Percentiles rank a stretch among this genome's conserved stretches.
phyloP scores from a whole-genome alignment of 2,113 vertebrate genomes.

The Hyperoodon ampullatus region DNA sequence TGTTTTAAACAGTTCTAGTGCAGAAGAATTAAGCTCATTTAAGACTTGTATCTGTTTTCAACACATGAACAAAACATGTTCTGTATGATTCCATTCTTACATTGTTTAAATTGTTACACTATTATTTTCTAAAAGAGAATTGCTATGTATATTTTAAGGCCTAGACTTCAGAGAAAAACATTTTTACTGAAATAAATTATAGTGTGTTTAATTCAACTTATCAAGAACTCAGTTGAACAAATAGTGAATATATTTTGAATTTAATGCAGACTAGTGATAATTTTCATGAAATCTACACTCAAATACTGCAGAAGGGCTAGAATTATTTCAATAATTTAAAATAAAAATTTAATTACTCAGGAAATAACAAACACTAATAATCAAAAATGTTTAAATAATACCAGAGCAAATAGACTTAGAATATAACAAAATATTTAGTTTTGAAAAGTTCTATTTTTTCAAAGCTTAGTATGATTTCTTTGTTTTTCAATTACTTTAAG shows the following conservation, averaged over 20 bases:
- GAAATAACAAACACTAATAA: conserved; percentile 41
- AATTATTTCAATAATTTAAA: conserved; percentile 48
- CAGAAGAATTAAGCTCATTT: not conserved
- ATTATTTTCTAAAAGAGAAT: not conserved
- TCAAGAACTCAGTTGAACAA: conserved; percentile 51
- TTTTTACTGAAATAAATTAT: not conserved
- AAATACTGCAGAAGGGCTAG: not conserved
- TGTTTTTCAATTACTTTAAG: not conserved
- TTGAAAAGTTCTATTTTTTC: conserved; percentile 1
- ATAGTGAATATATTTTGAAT: conserved; percentile 28
- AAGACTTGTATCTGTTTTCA: not conserved
- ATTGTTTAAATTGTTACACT: not conserved
- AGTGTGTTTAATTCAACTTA: not conserved
- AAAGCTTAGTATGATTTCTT: not conserved
- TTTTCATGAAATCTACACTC: not conserved
- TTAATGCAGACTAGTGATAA: conserved; percentile 1
- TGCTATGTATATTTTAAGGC: not conserved
- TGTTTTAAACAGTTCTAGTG: not conserved
- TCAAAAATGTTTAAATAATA: not conserved
- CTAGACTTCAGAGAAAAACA: not conserved
- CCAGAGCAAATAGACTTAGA: not conserved
- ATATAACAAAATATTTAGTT: conserved; percentile 4
- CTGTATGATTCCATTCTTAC: not conserved
- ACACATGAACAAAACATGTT: conserved; percentile 50
- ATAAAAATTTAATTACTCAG: not conserved